Evolutionary conservation across 1,140 invertebrate genomes (phyloP), one percentile per base, ranked within the genome.

Genomic region (Drosophila arawakana): DNA sequence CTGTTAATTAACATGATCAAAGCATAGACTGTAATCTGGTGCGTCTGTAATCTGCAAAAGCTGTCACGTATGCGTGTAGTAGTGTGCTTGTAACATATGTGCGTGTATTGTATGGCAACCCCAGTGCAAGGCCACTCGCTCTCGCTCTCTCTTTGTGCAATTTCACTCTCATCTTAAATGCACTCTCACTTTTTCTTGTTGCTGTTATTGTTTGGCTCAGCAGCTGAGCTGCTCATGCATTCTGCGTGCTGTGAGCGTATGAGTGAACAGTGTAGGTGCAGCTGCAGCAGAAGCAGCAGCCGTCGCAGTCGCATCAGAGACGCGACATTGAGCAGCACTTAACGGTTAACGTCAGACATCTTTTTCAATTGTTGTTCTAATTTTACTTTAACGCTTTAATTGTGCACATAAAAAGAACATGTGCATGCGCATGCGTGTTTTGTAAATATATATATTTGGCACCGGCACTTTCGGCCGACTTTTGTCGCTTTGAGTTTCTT

Each of bases 381-480:
- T 83, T 88, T 73, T 88, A 69, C 46, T 54, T 69, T 59, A 9
- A 34, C 30, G 44, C 46, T 59, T 58, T 57, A 13, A 49, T 47
- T 55, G 50, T 18, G 13, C 52, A 58, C 59, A 73, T 69, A 61
- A 49, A 61, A 49, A 43, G 18, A 60, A 70, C 60, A 55, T 54
- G 47, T 10, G 34, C 15, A 39, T 43, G 41, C 73, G 73, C 69
- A 65, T 78, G 44, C 47, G 60, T 62, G 35, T 59, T 43, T 43
- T 18, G 34, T 58, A 39, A 61, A 57, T 61, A 49, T 70, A 62
- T 70, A 57, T 55, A 49, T 70, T 70, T 55, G 47, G 37, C 35
- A 46, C 37, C 46, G 13, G 46, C 79, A 86, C 76, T 79, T 88
- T 82, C 82, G 83, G 80, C 80, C 84, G 80, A 82, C 59, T 86